Percentiles rank a stretch among this genome's conserved stretches.
Evolutionary conservation across 1,140 invertebrate species (phyloP).

Genomic region (Calosoma granatense): DNA sequence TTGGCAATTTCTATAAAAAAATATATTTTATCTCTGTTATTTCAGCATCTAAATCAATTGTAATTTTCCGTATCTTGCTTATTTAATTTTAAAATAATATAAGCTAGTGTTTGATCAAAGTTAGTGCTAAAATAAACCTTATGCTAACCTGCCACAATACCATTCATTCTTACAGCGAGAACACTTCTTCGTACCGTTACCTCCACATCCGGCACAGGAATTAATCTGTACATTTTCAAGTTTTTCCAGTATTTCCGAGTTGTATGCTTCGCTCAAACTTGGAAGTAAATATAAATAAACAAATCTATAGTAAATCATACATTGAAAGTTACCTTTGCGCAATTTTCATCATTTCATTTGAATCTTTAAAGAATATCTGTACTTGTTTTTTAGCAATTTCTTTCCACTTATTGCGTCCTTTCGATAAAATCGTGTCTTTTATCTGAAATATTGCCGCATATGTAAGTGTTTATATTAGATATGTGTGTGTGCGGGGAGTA

Average conservation of each 20-base stretch:
- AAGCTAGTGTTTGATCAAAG: too few species aligned
- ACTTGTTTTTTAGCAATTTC: slow-evolving; percentile 46
- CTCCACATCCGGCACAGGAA: slow-evolving; percentile 40
- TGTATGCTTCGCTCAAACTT: slow-evolving; percentile 39
- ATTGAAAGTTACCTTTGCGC: slow-evolving; percentile 38
- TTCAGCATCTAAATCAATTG: too few species aligned
- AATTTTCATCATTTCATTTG: slow-evolving; percentile 38
- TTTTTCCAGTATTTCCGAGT: slow-evolving; percentile 42
- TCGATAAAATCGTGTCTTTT: slow-evolving; percentile 35
- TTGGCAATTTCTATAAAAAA: slow-evolving; percentile 40
- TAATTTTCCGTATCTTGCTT: too few species aligned
- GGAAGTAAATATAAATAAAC: slow-evolving; percentile 27
- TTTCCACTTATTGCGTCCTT: slow-evolving; percentile 42
- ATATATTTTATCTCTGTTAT: too few species aligned
- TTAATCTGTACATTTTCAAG: slow-evolving; percentile 39
- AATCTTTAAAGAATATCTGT: slow-evolving; percentile 38
- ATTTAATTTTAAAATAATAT: too few species aligned
- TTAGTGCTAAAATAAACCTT: too few species aligned
- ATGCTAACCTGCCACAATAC: slow-evolving; percentile 50
- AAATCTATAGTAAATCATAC: slow-evolving; percentile 4
- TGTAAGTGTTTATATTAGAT: not conserved
- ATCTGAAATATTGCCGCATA: slow-evolving; percentile 30
- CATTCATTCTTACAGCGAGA: slow-evolving; percentile 45
- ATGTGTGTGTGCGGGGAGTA: not conserved
- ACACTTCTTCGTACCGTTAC: slow-evolving; percentile 43